Evolutionary conservation across 2,113 vertebrate species (phyloP).

Genomic region (Cyanocitta stelleri): DNA sequence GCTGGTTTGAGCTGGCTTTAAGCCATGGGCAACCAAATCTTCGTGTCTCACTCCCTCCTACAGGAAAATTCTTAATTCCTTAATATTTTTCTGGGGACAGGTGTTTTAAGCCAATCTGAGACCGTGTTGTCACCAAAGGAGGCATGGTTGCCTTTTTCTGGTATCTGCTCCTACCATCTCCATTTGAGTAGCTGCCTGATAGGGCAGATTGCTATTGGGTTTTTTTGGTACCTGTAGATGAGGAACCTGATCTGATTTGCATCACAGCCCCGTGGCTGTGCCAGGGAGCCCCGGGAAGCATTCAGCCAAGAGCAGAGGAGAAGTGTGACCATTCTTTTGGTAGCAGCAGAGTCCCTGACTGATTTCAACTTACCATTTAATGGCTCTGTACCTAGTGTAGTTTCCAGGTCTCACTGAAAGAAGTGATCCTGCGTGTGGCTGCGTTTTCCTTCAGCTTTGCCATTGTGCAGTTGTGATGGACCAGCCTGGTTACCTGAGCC

Average conservation of each 20-base stretch:
- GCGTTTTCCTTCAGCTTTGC: not conserved
- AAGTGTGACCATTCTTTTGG: not conserved
- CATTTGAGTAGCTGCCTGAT: not conserved
- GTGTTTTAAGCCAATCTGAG: not conserved
- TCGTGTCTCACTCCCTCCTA: not conserved
- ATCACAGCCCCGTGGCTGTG: not conserved
- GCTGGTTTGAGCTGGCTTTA: not conserved
- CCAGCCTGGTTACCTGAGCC: not conserved
- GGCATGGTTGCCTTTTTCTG: not conserved
- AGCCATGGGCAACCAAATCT: not conserved
- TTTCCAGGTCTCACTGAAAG: not conserved
- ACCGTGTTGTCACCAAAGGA: not conserved
- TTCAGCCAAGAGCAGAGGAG: not conserved
- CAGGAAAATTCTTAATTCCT: not conserved
- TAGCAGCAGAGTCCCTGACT: not conserved
- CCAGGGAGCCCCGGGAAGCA: not conserved
- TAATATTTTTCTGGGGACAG: not conserved
- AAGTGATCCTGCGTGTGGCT: not conserved
- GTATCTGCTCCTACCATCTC: not conserved
- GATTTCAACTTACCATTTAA: not conserved
- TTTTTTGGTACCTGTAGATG: not conserved
- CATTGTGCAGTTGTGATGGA: not conserved
- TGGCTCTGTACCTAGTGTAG: not conserved
- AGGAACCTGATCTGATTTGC: not conserved
- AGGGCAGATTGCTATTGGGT: not conserved